Base-by-base conservation (phyloP, 1,140 invertebrate genomes). In the Zaprionus ornatus region DNA sequence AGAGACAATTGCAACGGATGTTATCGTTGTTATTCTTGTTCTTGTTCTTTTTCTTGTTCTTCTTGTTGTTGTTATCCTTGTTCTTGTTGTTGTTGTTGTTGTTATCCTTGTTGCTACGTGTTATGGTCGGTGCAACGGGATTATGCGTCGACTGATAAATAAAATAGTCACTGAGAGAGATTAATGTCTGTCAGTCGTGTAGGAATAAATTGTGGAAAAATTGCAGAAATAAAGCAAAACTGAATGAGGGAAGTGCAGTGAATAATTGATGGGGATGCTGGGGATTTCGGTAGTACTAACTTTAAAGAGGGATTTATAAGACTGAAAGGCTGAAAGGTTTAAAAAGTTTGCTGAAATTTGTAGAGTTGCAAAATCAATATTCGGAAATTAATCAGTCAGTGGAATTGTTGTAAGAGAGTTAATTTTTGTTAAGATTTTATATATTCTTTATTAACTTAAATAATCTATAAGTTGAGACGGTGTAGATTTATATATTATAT, bases 1-100 rank as follows among this genome's bases (percentile, higher is more conserved):
- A 29, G 17, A 23, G 35, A 55, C 67, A 70, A 70, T 54, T 12
- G 50, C 35, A 42, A 52, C 35, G 52, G 37, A 19, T 19, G 59
- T 23, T 40, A 23, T 15, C 25, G 42, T 45, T 48, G 9, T 40
- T 54, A 12, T 50, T 19, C 17, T 54, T 52, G 40, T 50, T 57
- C 55, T 12, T 54, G 56, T 42, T 37, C 45, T 65, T 45, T 3
- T 32, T 50, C 12, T n/a, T 50, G 12, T 4, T 35, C 3, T 15
- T 3, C 1, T 40, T 59, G 19, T 19, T n/a, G 19, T 42, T 48
- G 55, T 59, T 17, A 29, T 25, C 25, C 29, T 9, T 25, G 23
- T 55, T 29, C 12, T n/a, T 50, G 12, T 4, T 35, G 1, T 15
- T 3, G 1, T 40, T 59, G 19, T 19, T n/a, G 19, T 42, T 48